phyloP scores from a whole-genome alignment of 2,888 invertebrate species.

The Xestia c-nigrum region DNA sequence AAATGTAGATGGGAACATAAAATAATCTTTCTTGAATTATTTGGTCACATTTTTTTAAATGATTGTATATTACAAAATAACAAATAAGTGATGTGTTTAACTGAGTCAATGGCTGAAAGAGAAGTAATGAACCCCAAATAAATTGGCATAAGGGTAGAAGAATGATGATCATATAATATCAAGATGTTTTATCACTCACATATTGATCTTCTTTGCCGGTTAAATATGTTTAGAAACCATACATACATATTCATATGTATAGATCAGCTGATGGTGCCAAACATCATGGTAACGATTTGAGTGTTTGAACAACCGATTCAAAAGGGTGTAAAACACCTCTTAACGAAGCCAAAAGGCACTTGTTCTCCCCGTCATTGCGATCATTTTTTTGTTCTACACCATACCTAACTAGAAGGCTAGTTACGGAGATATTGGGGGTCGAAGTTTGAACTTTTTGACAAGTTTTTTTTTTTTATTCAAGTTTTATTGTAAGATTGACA shows the following conservation, averaged over 20 bases:
- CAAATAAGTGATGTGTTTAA: too few species aligned
- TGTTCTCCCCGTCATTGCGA: too few species aligned
- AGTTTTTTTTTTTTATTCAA: too few species aligned
- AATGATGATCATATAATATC: not conserved
- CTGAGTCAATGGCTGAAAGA: not conserved
- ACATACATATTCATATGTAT: not conserved
- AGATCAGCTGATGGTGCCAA: not conserved
- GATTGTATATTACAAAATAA: too few species aligned
- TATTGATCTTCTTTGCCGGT: not conserved
- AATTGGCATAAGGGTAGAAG: not conserved
- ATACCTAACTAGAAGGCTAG: too few species aligned
- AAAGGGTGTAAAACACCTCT: too few species aligned
- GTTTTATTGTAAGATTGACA: too few species aligned
- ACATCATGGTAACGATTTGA: not conserved
- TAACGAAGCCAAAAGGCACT: too few species aligned
- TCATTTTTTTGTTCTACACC: too few species aligned
- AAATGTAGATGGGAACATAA: not conserved
- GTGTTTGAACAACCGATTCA: not conserved
- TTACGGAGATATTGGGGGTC: too few species aligned
- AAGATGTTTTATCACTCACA: not conserved
- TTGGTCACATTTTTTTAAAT: not conserved
- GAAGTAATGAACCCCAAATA: not conserved
- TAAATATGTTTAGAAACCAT: not conserved
- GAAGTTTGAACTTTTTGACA: too few species aligned
- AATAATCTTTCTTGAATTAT: not conserved